A percentile compares a stretch with the other conserved stretches of the same genome.
Conservation (phyloP, 2,888 invertebrate genomes). For the Trilocha varians region DNA sequence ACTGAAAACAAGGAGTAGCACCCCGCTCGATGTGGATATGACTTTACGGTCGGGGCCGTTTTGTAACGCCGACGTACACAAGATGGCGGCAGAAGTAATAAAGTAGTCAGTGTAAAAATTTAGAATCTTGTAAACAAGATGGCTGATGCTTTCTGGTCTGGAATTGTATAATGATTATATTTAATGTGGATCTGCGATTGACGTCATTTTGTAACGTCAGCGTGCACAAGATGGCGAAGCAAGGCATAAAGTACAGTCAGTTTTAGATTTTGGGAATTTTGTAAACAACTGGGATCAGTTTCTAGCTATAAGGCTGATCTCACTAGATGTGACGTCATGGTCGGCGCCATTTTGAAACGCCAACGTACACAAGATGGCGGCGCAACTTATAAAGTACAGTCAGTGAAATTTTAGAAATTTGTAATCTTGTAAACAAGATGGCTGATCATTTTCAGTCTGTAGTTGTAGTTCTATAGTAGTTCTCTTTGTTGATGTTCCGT, state of each 20-base stretch:
- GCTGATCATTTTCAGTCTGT: not conserved
- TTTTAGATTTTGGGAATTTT: no score
- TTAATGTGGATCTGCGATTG: no score
- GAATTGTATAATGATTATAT: no score
- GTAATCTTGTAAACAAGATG: not conserved
- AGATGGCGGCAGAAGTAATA: not conserved
- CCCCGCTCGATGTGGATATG: no score
- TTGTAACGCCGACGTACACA: not conserved
- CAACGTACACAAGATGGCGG: not conserved
- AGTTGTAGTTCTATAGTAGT: no score
- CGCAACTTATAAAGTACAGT: not conserved
- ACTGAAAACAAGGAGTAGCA: constrained; percentile 20
- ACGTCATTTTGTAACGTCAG: no score
- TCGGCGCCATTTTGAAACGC: not conserved
- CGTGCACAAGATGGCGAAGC: no score
- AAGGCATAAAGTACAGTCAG: no score
- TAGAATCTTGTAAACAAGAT: not conserved
- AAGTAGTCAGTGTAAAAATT: not conserved
- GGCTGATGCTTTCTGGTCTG: not conserved
- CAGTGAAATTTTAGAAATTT: not conserved
- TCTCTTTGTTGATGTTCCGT: not conserved
- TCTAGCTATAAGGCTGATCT: no score
- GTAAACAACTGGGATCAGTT: no score
- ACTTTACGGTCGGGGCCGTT: not conserved
- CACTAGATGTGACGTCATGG: no score